Percentiles rank a stretch among this genome's conserved stretches.
Evolutionary conservation across 2,888 invertebrate species (phyloP).

Genomic region (Callyntrura sp.): DNA sequence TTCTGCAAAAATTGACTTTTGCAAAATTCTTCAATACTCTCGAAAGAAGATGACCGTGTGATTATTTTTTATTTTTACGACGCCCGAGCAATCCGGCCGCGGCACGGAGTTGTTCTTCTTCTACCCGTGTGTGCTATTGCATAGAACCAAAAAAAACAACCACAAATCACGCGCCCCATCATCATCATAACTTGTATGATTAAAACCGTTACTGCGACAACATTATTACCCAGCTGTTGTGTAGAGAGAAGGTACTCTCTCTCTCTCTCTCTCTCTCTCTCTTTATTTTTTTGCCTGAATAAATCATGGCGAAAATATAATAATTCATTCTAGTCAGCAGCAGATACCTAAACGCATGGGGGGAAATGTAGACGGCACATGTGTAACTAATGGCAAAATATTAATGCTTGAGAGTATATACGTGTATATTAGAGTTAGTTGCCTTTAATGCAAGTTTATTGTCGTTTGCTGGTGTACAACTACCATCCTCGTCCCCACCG

Average conservation of each 20-base stretch:
- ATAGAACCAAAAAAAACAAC: neutral
- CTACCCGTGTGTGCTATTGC: neutral
- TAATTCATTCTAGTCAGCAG: slow-evolving; percentile 37
- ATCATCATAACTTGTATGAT: slow-evolving; percentile 39
- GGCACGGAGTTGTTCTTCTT: neutral
- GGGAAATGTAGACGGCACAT: neutral
- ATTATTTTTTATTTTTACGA: too few relatives aligned
- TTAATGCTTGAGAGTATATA: neutral
- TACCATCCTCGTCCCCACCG: neutral
- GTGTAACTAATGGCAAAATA: neutral
- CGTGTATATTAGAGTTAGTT: too few relatives aligned
- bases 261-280: neutral
- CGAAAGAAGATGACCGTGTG: too few relatives aligned
- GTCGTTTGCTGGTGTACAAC: neutral
- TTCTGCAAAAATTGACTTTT: neutral
- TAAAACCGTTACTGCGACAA: slow-evolving; percentile 36
- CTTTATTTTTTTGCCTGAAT: neutral
- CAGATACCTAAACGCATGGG: too few relatives aligned
- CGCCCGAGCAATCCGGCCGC: neutral
- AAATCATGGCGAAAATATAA: slow-evolving; percentile 40
- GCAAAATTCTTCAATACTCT: too few relatives aligned
- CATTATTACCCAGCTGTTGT: slow-evolving; percentile 3
- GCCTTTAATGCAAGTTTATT: neutral
- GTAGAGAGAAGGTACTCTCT: too few relatives aligned
- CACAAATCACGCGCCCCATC: slow-evolving; percentile 32